Evolutionary conservation across 2,797 vertebrate species (phyloP), one percentile per base, ranked within the genome.

Genomic region (Hephaestus fuliginosus): DNA sequence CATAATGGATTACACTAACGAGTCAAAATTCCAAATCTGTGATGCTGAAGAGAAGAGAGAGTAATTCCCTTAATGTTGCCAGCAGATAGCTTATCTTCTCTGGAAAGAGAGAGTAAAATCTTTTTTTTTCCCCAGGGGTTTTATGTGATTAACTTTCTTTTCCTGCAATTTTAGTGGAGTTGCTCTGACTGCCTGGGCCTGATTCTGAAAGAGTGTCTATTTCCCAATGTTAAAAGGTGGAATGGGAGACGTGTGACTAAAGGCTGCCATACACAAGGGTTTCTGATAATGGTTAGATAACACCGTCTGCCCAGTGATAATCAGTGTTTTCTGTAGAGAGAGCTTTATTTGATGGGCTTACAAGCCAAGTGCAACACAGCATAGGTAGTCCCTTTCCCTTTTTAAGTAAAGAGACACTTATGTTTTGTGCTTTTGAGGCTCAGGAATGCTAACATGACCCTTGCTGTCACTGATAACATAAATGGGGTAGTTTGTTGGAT

Each of bases 1-100:
- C 71, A 85, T 90, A 91, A 89, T 90, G 74, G 82, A 92, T 93
- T 89, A 85, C 85, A 85, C 83, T 87, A 87, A 93, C 86, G 88
- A 91, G 83, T 90, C 84, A 77, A 87, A 89, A 89, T 83, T 84
- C 63, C 56, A 74, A 73, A 87, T 91, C 67, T 89, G 52, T 28
- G 49, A 87, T 82, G 82, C 70, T 78, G 61, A 82, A 64, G 76
- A 77, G 74, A 78, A 72, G 48, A 61, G 66, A 80, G 44, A 78
- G 74, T 57, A 69, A 15, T 84, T 84, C 67, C 30, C 58, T 46
- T 70, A 68, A 81, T 83, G 70, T 56, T 75, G 62, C 78, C 28
- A 30, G 61, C 61, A 62, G 74, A 84, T 18, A 49, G 68, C 39
- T 14, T 39, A 81, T 89, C 72, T 78, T 55, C 49, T 79, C 68